These are phyloP conservation scores for Vollenhovia emeryi DNA, from an alignment of 1,140 invertebrate species.

Conservation along the genomic window DNA sequence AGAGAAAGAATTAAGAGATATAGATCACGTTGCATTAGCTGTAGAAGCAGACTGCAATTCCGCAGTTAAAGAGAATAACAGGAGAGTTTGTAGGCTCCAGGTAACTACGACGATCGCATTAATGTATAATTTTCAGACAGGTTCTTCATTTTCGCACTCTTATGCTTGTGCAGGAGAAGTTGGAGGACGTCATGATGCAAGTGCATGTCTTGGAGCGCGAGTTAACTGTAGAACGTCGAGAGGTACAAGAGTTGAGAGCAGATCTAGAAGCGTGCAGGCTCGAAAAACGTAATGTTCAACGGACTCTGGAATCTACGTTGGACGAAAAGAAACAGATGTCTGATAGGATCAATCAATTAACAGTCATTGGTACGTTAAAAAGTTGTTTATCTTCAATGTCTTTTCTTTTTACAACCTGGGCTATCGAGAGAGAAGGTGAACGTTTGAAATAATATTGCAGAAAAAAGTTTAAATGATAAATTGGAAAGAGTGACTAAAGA, in stretches of 20 bases:
- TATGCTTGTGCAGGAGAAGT: slow-evolving; percentile 82
- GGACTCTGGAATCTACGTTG: slow-evolving; percentile 86
- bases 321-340: slow-evolving; percentile 87
- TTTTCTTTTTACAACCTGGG: slow-evolving; percentile 5
- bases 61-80: slow-evolving; percentile 82
- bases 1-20: slow-evolving; percentile 89
- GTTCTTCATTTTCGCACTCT: slow-evolving; percentile 43
- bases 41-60: slow-evolving; percentile 88
- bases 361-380: slow-evolving; percentile 81
- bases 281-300: slow-evolving; percentile 85
- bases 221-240: slow-evolving; percentile 82
- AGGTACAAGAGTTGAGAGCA: slow-evolving; percentile 83
- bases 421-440: neutral
- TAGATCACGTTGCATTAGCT: slow-evolving; percentile 89
- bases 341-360: slow-evolving; percentile 85
- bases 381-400: slow-evolving; percentile 49
- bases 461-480: slow-evolving; percentile 85
- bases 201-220: slow-evolving; percentile 85
- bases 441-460: slow-evolving; percentile 75
- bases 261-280: slow-evolving; percentile 84
- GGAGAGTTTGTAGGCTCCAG: slow-evolving; percentile 80
- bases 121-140: neutral
- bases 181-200: slow-evolving; percentile 83
- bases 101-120: slow-evolving; percentile 66
- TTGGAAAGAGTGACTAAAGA: slow-evolving; percentile 83